Evolutionary conservation across 2,888 invertebrate species (phyloP), one percentile per base, ranked within the genome.

Genomic region (Drosophila diplacantha): DNA sequence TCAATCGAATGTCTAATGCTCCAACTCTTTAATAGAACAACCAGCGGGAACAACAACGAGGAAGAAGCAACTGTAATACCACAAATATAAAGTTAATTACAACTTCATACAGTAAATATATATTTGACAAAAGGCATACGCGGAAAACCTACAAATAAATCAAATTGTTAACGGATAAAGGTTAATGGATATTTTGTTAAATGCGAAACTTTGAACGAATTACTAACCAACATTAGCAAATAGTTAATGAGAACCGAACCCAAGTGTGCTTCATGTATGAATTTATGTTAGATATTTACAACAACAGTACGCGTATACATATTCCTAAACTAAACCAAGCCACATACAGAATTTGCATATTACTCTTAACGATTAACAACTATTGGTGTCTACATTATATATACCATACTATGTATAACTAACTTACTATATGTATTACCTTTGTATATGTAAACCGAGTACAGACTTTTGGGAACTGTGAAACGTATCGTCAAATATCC

Each of bases 231-330:
- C 51, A 65, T 61, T 67, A 75, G 67, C 54, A 44, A 70, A 58
- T 67, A 77, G 59, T 75, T 67, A 50, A 75, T 58, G 50, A 50
- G 51, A 47, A 77, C 67, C 70, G 71, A 85, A 85, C 85, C 85
- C 86, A 85, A 86, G 85, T 86, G 85, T 85, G 85, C 85, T 86
- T 86, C 85, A 82, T 75, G 72, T 83, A 80, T 75, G 75, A 75
- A 81, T 80, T 81, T 77, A 75, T 69, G 75, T 74, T 75, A 71
- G 65, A 75, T 76, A 73, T 79, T 67, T 77, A 74, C 64, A 74
- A 69, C 26, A 47, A 52, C 39, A 70, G 49, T 53, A 67, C 65
- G 64, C 58, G 61, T 67, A 67, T 52, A 65, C 55, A 57, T 63
- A 69, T 69, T 69, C 56, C 57, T 69, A 69, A 52, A 49, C 39